Base-by-base conservation (phyloP, 2,113 vertebrate genomes). In the Larimichthys polyactis region DNA sequence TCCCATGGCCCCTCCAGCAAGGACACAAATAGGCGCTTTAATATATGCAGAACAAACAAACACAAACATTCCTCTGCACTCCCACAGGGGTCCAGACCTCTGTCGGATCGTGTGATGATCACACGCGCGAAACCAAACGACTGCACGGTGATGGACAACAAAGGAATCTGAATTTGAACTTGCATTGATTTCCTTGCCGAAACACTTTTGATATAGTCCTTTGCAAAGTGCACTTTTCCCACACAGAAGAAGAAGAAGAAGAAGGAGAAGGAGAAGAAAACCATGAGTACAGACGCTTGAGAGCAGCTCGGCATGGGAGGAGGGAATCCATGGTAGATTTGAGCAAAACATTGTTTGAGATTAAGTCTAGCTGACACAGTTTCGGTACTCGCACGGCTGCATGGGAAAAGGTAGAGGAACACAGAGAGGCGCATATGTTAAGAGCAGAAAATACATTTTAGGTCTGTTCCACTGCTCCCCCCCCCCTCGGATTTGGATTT, bases 61-160 rank as follows among this genome's bases (percentile, higher is more conserved):
- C 62, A 81, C 79, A 85, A 85, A 87, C 78, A 85, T 84, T 70
- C 78, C 70, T 81, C 75, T 71, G 79, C 75, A 60, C 69, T 81
- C 87, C 83, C 75, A 81, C 76, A 52, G 75, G 89, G 84, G 75
- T 82, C 78, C 65, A 67, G 76, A 83, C 82, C 84, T 82, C 84
- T 86, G 87, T 90, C 89, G 87, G 75, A 79, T 84, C 54, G 55
- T 62, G 79, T 89, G 80, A 87, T 77, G 70, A 89, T 93, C 90
- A 87, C 70, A n/a, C 64, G 22, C 14, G 72, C 10, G n/a, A 82
- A 82, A 85, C 71, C 36, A 57, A 82, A 76, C 58, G 74, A 74
- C 78, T 24, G 52, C 27, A 71, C 43, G 5, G 44, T 22, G 70
- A 87, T 20, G 57, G 71, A 71, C 57, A 79, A 62, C 54, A 64